Base-by-base conservation (phyloP, 2,888 invertebrate species). In the Timandra comae region DNA sequence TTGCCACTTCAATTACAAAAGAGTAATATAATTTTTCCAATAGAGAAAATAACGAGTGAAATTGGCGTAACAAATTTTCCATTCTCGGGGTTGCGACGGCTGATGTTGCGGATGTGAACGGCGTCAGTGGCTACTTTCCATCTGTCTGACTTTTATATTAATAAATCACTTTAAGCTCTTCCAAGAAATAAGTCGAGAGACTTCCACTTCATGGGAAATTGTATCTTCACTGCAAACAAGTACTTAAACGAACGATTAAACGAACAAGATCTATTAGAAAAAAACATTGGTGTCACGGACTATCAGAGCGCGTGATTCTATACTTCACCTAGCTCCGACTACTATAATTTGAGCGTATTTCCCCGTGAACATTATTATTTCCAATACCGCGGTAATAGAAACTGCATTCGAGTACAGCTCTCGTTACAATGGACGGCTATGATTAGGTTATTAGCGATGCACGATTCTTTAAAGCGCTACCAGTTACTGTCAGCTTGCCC, bases 231-330 rank as follows among this genome's bases (percentile, higher is more conserved):
- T 46, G 38, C 46, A 49, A 52, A 50, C 44, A 43, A 49, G 37
- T 41, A 39, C 31, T 41, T 41, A 38, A 30, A 41, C 35, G n/a
- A n/a, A n/a, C 47, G 59, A 61, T 59, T 60, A 56, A 63, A 44
- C 46, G 46, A 49, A 50, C 51, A 46, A 52, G 53, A 57, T 52
- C 51, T 40, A 53, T 52, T 16, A 16, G 16, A 52, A 56, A 56
- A 68, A 59, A 73, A 53, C 59, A 75, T 67, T 52, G 58, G 64
- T 78, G 79, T 79, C 76, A 80, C 59, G 77, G 78, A 62, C 76
- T 58, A 57, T 33, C 43, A 56, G 57, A 56, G 71, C 66, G 64
- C 73, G 61, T 71, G 71, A 68, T 64, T 64, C 59, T 47, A 60
- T 57, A 59, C 53, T 61, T 56, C 52, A 55, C 36, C 52, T 45